A percentile compares a stretch with the other conserved stretches of the same genome.
Evolutionary conservation across 2,797 vertebrate species (phyloP).

Genomic region (Petrocephalus schoutedeni): DNA sequence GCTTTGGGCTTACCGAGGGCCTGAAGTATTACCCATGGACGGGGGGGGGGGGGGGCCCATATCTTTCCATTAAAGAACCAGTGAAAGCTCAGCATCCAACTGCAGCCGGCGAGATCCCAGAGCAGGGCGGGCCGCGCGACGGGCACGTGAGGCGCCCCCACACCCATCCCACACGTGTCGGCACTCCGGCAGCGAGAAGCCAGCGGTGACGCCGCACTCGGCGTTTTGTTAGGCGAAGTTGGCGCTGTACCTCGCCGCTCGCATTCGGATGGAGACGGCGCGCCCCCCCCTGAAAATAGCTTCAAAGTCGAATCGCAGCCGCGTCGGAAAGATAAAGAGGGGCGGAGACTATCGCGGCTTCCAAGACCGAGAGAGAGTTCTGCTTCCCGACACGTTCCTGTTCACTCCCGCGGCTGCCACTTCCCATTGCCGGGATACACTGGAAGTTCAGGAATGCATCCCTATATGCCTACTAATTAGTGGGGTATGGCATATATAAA

Average conservation of each 20-base stretch:
- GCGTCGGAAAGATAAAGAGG: neutral
- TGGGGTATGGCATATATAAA: neutral
- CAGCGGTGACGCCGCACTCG: neutral
- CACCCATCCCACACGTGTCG: neutral
- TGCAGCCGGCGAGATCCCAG: neutral
- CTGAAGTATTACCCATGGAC: neutral
- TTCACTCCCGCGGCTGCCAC: neutral
- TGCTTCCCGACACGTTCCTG: neutral
- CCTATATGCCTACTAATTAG: neutral
- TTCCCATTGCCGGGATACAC: neutral
- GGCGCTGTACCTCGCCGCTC: neutral
- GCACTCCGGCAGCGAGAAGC: neutral
- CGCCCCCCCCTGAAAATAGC: neutral
- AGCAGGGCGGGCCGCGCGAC: conserved; percentile 46
- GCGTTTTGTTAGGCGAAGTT: neutral
- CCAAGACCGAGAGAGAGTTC: neutral
- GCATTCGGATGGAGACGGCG: neutral
- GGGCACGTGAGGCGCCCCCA: conserved; percentile 37
- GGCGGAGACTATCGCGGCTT: neutral
- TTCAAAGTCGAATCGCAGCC: neutral
- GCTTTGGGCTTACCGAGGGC: neutral
- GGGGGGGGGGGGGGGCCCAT: conserved; percentile 19
- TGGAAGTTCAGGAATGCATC: neutral
- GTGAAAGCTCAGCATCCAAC: conserved; percentile 43
- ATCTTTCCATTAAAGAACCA: conserved; percentile 48